Base-by-base conservation (phyloP, 2,797 vertebrate genomes). In the Channa striata region DNA sequence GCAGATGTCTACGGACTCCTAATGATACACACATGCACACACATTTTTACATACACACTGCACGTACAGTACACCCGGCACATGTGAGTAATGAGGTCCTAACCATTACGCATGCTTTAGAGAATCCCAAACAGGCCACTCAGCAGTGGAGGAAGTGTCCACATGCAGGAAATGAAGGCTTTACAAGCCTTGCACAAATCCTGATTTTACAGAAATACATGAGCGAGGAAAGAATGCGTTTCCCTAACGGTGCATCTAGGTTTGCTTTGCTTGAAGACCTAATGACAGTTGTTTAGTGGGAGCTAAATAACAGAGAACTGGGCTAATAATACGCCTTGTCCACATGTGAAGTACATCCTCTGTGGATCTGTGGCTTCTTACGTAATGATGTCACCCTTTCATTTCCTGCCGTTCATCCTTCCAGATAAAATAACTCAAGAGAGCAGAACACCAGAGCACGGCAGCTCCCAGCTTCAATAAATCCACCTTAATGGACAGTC, bases 381-480 rank as follows among this genome's bases (percentile, higher is more conserved):
- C 72, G 51, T 77, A 72, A 83, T 91, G 87, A 92, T 88, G 89
- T 93, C 87, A 93, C 81, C 62, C 66, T 81, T 81, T 89, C 76
- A 87, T 89, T 90, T 92, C 90, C 87, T 87, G 74, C 56, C 42
- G 7, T 37, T 47, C 36, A 40, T 33, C 62, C 65, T 49, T 77
- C 71, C 74, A 70, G 61, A 79, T 74, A 64, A 79, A 88, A 86
- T 39, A 76, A 64, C 68, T 59, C 57, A 67, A 37, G 33, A 21
- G 63, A 76, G 51, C 59, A 58, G 43, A 69, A 43, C 63, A 74
- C 40, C 25, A 68, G 44, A 68, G 50, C 50, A 51, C n/a, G 6
- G 70, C 68, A 61, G 72, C 71, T 81, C 74, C 70, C 58, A 59
- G 36, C 59, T 63, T 48, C 30, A 40, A 66, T 80, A 79, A 85